Percentiles rank a stretch among this genome's conserved stretches.
Evolutionary conservation across 2,797 vertebrate genomes (phyloP).

Genomic region (Aldrovandia affinis): DNA sequence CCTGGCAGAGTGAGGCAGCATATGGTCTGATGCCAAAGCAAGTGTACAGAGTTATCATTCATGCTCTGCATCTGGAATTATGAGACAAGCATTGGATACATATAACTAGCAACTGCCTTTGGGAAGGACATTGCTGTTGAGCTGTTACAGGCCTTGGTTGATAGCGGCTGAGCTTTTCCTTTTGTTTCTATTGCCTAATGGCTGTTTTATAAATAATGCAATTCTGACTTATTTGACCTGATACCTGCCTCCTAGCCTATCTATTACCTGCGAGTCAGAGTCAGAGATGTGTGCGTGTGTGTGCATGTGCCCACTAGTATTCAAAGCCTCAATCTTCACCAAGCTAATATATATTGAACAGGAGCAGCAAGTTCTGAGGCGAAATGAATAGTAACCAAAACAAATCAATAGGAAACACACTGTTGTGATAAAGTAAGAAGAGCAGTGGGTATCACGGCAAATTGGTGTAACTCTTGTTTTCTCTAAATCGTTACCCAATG

Average conservation of each 20-base stretch:
- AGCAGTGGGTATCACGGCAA: neutral
- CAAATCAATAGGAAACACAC: constrained; percentile 21
- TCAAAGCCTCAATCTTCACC: neutral
- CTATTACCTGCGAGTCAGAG: no score
- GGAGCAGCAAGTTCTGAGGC: neutral
- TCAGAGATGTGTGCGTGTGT: no score
- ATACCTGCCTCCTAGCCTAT: neutral
- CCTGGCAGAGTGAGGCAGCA: neutral
- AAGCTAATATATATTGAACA: neutral
- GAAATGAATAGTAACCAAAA: constrained; percentile 16
- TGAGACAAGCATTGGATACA: neutral
- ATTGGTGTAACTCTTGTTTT: constrained; percentile 24
- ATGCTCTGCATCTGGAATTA: neutral
- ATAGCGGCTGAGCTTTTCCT: neutral
- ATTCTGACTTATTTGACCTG: neutral
- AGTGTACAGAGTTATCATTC: neutral
- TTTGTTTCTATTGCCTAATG: neutral
- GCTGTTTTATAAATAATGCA: constrained; percentile 1
- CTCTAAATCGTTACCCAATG: neutral
- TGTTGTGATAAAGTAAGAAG: constrained; percentile 1
- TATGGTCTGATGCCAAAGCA: neutral
- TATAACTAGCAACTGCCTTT: neutral
- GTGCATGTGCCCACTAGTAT: neutral
- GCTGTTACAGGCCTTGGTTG: neutral
- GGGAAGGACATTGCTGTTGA: neutral